Percentiles rank a stretch among this genome's conserved stretches.
Evolutionary conservation across 2,113 vertebrate genomes (phyloP).

Genomic region (Cavia aperea): DNA sequence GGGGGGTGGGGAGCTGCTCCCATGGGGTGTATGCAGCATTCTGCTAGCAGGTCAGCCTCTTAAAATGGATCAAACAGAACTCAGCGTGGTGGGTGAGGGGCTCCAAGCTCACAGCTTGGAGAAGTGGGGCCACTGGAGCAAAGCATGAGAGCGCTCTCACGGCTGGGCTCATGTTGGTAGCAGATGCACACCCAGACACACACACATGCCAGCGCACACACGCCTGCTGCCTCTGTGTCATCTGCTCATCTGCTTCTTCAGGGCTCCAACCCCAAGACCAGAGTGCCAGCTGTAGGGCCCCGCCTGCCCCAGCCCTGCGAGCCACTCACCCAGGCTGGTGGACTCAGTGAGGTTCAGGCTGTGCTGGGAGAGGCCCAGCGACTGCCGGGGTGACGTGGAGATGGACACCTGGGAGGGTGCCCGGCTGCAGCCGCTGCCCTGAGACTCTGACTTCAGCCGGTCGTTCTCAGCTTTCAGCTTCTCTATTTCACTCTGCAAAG

Average conservation of each 20-base stretch:
- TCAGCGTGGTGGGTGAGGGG: slow-evolving; percentile 42
- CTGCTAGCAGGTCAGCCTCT: slow-evolving; percentile 50
- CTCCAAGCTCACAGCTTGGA: slow-evolving; percentile 70
- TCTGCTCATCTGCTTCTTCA: slow-evolving; percentile 54
- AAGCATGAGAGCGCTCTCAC: slow-evolving; percentile 59
- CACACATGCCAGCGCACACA: slow-evolving; percentile 48
- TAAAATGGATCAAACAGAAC: slow-evolving; percentile 67
- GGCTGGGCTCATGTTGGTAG: slow-evolving; percentile 68
- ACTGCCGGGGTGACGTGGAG: slow-evolving; percentile 82
- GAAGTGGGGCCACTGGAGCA: slow-evolving; percentile 58
- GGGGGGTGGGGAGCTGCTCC: slow-evolving; percentile 2
- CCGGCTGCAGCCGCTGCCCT: slow-evolving; percentile 83
- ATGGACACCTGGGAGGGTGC: slow-evolving; percentile 88
- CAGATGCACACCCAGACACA: slow-evolving; percentile 64
- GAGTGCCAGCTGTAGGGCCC: slow-evolving; percentile 45
- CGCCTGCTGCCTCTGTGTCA: slow-evolving; percentile 46
- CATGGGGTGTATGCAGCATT: slow-evolving; percentile 39
- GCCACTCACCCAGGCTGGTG: slow-evolving; percentile 89
- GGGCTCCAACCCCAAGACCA: slow-evolving; percentile 56
- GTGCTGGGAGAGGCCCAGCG: slow-evolving; percentile 85
- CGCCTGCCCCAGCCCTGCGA: slow-evolving; percentile 45
- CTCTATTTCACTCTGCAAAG: slow-evolving; percentile 88
- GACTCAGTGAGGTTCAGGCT: slow-evolving; percentile 94
- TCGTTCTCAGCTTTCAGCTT: slow-evolving; percentile 96
- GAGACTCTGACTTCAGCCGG: slow-evolving; percentile 90